Percentiles rank a stretch among this genome's conserved stretches.
phyloP scores from a whole-genome alignment of 1,140 invertebrate species.

The Geopemphigus sp. region DNA sequence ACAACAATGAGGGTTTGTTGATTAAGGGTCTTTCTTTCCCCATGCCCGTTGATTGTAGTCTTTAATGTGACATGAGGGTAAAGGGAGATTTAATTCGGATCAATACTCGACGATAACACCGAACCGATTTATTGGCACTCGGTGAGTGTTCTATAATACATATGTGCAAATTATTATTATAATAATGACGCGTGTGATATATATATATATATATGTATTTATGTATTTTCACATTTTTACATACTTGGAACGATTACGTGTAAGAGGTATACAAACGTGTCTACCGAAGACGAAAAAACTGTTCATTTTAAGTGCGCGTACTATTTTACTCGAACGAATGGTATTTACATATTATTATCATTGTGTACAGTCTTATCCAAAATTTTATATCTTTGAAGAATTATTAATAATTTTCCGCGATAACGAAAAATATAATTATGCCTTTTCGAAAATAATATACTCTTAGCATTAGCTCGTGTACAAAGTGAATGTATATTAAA shows the following conservation, averaged over 20 bases:
- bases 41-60: slow-evolving; percentile 42
- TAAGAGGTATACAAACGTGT: too few relatives aligned
- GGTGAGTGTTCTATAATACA: not conserved
- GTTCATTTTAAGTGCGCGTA: too few relatives aligned
- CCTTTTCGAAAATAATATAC: slow-evolving; percentile 21
- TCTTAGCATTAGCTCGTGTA: not conserved
- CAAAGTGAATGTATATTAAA: slow-evolving; percentile 26
- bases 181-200: not conserved
- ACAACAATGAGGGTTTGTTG: slow-evolving; percentile 49
- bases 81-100: slow-evolving; percentile 47
- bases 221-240: not conserved
- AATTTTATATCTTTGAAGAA: slow-evolving; percentile 24
- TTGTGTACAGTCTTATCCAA: slow-evolving; percentile 20
- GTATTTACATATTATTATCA: slow-evolving; percentile 22
- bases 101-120: slow-evolving; percentile 46
- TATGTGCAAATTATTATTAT: not conserved
- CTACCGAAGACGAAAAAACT: too few relatives aligned
- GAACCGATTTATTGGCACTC: slow-evolving; percentile 32
- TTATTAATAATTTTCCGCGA: slow-evolving; percentile 10
- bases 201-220: not conserved
- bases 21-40: slow-evolving; percentile 49
- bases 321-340: slow-evolving; percentile 27
- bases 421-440: slow-evolving; percentile 21
- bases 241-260: too few relatives aligned
- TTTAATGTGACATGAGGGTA: slow-evolving; percentile 46